A percentile compares a stretch with the other conserved stretches of the same genome.
Evolutionary conservation across 2,113 vertebrate genomes (phyloP).

Genomic region (Antechinus flavipes): DNA sequence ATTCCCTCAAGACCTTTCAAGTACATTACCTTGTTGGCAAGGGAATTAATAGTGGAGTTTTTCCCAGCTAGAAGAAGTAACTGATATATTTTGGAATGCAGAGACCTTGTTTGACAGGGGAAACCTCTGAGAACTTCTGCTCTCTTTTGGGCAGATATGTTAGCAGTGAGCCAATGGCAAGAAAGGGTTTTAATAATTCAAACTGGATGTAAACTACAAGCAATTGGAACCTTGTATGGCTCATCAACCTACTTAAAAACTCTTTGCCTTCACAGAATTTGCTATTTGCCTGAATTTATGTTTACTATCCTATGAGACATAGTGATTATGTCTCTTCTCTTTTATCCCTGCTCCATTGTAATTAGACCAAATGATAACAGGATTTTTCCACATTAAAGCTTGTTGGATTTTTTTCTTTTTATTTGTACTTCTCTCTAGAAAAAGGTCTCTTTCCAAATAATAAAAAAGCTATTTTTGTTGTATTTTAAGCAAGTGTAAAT

Average conservation of each 20-base stretch:
- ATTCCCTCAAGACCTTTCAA: not conserved
- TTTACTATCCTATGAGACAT: not conserved
- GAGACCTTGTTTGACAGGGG: not conserved
- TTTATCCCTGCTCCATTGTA: not conserved
- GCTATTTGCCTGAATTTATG: not conserved
- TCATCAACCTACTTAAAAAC: not conserved
- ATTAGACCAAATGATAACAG: not conserved
- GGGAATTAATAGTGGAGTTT: not conserved
- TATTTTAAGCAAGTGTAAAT: not conserved
- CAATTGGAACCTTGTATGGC: not conserved
- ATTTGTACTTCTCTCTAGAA: not conserved
- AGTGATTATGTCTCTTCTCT: not conserved
- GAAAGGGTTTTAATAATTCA: not conserved
- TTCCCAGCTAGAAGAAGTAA: not conserved
- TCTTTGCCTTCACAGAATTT: not conserved
- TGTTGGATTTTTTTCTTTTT: not conserved
- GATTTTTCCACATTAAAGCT: not conserved
- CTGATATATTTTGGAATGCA: not conserved
- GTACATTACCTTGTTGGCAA: not conserved
- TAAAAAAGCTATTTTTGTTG: not conserved
- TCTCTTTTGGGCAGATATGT: not conserved
- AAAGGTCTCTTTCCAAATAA: not conserved
- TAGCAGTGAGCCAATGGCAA: not conserved
- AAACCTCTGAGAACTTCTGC: not conserved
- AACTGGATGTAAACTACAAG: not conserved